Evolutionary conservation across 2,113 vertebrate genomes (phyloP), one percentile per base, ranked within the genome.

Genomic region (Lampris megalopsis): DNA sequence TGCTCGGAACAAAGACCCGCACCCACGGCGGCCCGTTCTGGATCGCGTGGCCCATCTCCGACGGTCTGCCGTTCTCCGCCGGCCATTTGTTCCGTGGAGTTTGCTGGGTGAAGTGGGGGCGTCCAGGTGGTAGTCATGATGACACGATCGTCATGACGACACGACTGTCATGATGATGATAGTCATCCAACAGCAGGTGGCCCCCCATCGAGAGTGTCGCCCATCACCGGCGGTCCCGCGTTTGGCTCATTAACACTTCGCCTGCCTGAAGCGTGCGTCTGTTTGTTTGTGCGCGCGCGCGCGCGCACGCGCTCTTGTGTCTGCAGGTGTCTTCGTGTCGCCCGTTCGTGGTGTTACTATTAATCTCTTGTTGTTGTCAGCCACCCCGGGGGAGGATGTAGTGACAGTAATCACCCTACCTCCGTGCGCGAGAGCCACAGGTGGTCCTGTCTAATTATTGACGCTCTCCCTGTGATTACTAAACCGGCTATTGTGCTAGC

Each of bases 361-460:
- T 86, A 88, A 90, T 89, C 79, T 76, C 37, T 75, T 52, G 79
- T 80, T 87, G 85, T 86, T 86, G 83, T 90, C 79, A 75, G 53
- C 7, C 61, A 6, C 84, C 90, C 81, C 87, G 73, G 85, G 92
- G 87, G 85, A 88, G 63, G 54, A 48, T 89, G 88, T 89, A 84
- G 87, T 72, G 85, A 86, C 90, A 86, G 82, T 91, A 89, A 93
- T 92, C 89, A 88, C 87, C 83, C 73, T 47, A 54, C 79, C 86
- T 87, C 85, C 84, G 59, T 74, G 81, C 80, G 90, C 62, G 43
- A 83, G 86, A 90, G 80, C 87, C 84, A 83, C 78, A 67, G 88
- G 89, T 82, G 89, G 89, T 85, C 90, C 84, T 88, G 80, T 88
- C 80, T 91, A 90, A 92, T 92, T 91, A 90, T 86, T 84, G 63